Evolutionary conservation across 2,888 invertebrate species (phyloP).

Genomic region (Stenolophus ochropezus): DNA sequence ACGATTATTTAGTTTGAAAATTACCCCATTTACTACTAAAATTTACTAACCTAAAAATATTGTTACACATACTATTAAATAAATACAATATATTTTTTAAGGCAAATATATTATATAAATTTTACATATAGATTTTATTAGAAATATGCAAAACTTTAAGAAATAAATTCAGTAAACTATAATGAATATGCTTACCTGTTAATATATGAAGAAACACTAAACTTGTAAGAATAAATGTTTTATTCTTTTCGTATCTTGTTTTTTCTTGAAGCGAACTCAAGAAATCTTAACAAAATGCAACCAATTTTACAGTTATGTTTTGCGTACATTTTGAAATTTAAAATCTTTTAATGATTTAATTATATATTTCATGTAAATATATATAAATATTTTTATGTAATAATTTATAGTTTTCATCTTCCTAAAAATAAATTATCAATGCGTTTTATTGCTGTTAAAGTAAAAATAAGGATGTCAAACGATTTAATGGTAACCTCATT

Average conservation of each 20-base stretch:
- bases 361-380: not conserved
- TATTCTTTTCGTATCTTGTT: not conserved
- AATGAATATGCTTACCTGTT: conserved; percentile 2
- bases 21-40: too few relatives aligned
- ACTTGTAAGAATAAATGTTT: not conserved
- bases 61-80: too few relatives aligned
- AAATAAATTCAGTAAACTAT: not conserved
- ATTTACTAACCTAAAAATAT: too few relatives aligned
- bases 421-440: not conserved
- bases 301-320: too few relatives aligned
- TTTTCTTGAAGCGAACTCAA: too few relatives aligned
- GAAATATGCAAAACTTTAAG: too few relatives aligned
- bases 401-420: not conserved
- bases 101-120: not conserved
- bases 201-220: conserved; percentile 26
- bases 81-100: too few relatives aligned
- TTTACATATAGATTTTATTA: not conserved
- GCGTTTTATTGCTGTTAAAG: not conserved
- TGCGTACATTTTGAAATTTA: too few relatives aligned
- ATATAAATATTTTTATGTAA: not conserved
- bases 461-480: not conserved
- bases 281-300: too few relatives aligned
- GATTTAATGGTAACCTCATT: conserved; percentile 7
- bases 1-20: too few relatives aligned
- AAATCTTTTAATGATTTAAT: not conserved